Evolutionary conservation across 2,888 invertebrate genomes (phyloP), one percentile per base, ranked within the genome.

Genomic region (Tricholauxania praeusta): DNA sequence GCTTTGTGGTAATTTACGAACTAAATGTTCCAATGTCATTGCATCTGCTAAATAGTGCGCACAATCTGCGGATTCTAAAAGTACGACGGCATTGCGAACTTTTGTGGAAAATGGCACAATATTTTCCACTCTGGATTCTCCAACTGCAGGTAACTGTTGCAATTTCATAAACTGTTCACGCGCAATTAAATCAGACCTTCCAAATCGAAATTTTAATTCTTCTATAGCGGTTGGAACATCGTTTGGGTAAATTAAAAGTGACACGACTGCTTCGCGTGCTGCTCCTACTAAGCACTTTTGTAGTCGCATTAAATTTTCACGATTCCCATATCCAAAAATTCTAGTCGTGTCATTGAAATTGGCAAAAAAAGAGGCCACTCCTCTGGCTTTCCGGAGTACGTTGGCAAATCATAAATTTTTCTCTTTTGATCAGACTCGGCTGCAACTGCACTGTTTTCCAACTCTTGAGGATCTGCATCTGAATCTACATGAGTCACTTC

Each of bases 191-290:
- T 77, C 74, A 22, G 74, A 64, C 6, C 73, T 59, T 12, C 74
- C 75, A 62, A 76, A 75, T n/a, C 73, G 63, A 68, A 72, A 75
- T 12, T 62, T 19, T 2, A 75, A 39, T 32, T 75, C 74, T 5
- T 73, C 64, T 1, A 74, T 48, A 6, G 48, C 74, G 4, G 64
- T 51, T 0, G 72, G 66, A 14, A 76, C 70, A n/a, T 73, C 68
- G 10, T 67, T 22, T 8, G 72, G 70, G 19, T 76, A 67, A 8
- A 75, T 72, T 0, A 75, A 17, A 69, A 76, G 73, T 8, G 74
- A 72, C 48, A 49, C 62, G 3, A 75, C 73, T 3, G 73, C 67
- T 15, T 76, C 63, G 22, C n/a, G n/a, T n/a, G n/a, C n/a, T n/a
- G n/a, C n/a, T n/a, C n/a, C n/a, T n/a, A n/a, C n/a, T n/a, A n/a